Conservation (phyloP, 2,113 vertebrate genomes). For the Pycnonotus jocosus region DNA sequence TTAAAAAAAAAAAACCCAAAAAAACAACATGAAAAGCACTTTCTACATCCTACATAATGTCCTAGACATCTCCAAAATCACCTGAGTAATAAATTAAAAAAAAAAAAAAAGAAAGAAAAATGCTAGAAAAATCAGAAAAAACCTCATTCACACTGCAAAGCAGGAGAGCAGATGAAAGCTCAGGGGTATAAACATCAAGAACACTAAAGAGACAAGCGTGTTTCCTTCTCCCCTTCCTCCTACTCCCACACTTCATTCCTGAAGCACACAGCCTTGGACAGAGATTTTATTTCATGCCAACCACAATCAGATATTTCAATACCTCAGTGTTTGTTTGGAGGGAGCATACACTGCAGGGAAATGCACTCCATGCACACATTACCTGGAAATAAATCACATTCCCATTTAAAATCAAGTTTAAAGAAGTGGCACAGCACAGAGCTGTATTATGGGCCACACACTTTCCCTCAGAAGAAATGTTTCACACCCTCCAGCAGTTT, state of each 20-base stretch:
- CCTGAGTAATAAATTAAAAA: not conserved
- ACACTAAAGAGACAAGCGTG: not conserved
- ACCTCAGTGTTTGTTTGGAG: not conserved
- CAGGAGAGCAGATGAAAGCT: not conserved
- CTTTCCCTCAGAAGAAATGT: conserved; percentile 47
- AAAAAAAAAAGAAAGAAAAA: no score
- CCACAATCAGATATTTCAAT: not conserved
- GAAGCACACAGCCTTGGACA: not conserved
- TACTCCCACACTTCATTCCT: not conserved
- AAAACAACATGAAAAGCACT: not conserved
- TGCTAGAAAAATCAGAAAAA: not conserved
- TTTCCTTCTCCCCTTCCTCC: not conserved
- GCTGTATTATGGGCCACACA: not conserved
- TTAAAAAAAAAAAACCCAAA: not conserved
- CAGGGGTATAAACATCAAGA: not conserved
- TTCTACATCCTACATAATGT: not conserved
- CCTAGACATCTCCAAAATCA: not conserved
- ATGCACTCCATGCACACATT: not conserved
- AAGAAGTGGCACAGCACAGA: not conserved
- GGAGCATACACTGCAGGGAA: not conserved
- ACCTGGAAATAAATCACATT: conserved; percentile 1
- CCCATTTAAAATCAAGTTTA: not conserved
- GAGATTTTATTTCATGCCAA: not conserved
- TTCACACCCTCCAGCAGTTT: conserved; percentile 39
- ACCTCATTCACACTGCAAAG: not conserved